Percentiles rank a stretch among this genome's conserved stretches.
Evolutionary conservation across 2,113 vertebrate species (phyloP).

Genomic region (Ornithorhynchus anatinus): DNA sequence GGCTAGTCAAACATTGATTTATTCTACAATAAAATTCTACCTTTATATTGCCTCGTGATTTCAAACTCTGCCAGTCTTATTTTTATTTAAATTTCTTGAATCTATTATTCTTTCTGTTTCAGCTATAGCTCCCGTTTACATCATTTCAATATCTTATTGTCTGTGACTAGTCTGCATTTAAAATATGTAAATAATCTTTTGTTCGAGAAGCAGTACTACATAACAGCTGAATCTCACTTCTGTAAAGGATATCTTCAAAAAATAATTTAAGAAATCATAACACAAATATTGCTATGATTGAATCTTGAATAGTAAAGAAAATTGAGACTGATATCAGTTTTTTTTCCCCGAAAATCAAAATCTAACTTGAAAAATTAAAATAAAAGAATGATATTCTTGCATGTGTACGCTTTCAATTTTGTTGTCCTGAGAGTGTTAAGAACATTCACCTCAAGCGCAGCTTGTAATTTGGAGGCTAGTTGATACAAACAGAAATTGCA

Average conservation of each 20-base stretch:
- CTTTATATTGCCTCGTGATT: background rate
- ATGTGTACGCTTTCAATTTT: background rate
- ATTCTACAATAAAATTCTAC: background rate
- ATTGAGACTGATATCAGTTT: background rate
- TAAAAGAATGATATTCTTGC: background rate
- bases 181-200: background rate
- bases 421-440: background rate
- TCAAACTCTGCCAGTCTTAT: background rate
- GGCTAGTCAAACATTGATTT: background rate
- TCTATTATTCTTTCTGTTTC: background rate
- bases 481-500: no score
- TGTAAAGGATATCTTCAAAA: background rate
- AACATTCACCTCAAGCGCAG: background rate
- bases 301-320: background rate
- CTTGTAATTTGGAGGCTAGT: background rate
- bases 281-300: background rate
- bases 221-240: background rate
- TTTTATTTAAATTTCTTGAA: background rate
- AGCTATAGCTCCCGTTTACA: background rate
- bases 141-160: background rate
- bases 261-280: background rate
- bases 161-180: background rate
- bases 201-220: background rate
- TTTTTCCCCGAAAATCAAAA: slow-evolving; percentile 15
- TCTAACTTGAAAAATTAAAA: slow-evolving; percentile 14